Conservation (phyloP, 2,888 invertebrate species). For the Chrysomela aeneicollis region DNA sequence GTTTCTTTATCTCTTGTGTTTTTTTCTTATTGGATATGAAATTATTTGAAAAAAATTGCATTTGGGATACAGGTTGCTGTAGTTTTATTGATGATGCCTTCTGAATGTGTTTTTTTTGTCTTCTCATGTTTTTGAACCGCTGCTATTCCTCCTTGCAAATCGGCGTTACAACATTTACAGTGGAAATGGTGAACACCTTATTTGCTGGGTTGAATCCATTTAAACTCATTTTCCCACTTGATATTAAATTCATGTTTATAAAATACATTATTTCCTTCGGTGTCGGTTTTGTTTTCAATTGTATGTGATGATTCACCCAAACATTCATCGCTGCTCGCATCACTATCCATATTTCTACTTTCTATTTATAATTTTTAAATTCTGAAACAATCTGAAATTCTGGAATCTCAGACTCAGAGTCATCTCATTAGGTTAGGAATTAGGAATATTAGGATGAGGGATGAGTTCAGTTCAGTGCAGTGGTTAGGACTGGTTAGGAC, state of each 20-base stretch:
- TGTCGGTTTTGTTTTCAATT: no score
- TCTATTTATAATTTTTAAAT: no score
- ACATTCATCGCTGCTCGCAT: no score
- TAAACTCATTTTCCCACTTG: not conserved
- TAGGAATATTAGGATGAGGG: no score
- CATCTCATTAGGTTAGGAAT: no score
- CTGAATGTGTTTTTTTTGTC: not conserved
- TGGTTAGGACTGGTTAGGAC: no score
- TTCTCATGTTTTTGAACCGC: conserved; percentile 1
- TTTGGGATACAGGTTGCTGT: not conserved
- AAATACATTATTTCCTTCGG: no score
- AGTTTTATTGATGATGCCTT: not conserved
- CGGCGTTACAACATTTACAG: conserved; percentile 5
- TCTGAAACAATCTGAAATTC: no score
- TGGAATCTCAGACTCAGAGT: no score
- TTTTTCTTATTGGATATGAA: not conserved
- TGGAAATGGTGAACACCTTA: not conserved
- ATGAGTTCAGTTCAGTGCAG: no score
- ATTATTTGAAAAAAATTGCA: not conserved
- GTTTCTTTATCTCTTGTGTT: not conserved
- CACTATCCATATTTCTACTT: no score
- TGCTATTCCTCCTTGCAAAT: conserved; percentile 4
- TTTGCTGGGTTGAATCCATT: conserved; percentile 6
- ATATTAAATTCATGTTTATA: conserved; percentile 5
- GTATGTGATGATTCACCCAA: no score